Conservation (phyloP, 1,140 invertebrate species). For the Drosophila truncata region DNA sequence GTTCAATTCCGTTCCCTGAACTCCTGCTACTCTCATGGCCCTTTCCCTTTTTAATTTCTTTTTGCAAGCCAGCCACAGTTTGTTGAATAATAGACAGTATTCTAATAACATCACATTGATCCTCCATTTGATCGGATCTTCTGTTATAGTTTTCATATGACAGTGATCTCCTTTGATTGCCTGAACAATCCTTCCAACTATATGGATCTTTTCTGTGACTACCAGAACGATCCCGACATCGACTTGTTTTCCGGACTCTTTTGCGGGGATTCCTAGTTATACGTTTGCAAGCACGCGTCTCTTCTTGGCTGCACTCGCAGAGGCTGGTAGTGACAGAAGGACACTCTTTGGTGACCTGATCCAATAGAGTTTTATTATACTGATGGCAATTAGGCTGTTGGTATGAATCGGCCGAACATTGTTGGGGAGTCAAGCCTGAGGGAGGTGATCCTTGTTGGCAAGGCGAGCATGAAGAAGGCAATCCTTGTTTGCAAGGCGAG, state of each 20-base stretch:
- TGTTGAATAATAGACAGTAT: slow-evolving; percentile 41
- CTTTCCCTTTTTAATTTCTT: slow-evolving; percentile 16
- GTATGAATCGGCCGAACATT: not conserved
- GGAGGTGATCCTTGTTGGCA: not conserved
- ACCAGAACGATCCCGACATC: not conserved
- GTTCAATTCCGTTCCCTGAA: not conserved
- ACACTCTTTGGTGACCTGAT: not conserved
- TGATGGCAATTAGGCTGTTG: not conserved
- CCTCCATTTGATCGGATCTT: not conserved
- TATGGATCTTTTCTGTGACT: not conserved
- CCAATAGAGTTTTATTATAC: not conserved
- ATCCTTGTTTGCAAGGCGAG: not conserved
- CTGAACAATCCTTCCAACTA: accelerated
- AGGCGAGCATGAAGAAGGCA: not conserved
- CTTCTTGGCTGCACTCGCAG: no score
- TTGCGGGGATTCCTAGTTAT: not conserved
- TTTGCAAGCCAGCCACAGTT: slow-evolving; percentile 41
- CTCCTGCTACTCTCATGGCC: slow-evolving; percentile 6
- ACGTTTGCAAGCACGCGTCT: no score
- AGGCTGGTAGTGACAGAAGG: no score
- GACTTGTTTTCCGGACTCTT: not conserved
- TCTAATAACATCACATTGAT: slow-evolving; percentile 29
- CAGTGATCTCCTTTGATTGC: not conserved
- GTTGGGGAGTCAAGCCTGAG: not conserved
- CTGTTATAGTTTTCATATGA: not conserved